Evolutionary conservation across 2,113 vertebrate species (phyloP), one percentile per base, ranked within the genome.

Genomic region (Sebastes fasciatus): DNA sequence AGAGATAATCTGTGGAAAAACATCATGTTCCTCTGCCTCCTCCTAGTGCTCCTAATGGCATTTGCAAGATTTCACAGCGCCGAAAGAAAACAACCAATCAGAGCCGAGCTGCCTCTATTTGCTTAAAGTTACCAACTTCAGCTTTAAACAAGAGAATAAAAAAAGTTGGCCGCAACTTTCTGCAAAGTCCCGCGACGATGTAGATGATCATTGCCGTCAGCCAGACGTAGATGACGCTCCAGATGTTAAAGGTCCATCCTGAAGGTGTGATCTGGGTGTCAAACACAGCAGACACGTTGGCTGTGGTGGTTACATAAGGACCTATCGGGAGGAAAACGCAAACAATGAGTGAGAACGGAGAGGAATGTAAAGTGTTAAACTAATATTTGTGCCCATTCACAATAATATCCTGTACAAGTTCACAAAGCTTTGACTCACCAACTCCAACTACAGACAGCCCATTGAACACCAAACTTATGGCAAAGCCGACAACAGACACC

Each of bases 241-340:
- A 96, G 75, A 96, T 95, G 69, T 85, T 90, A 60, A 96, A 96
- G 69, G 95, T 95, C 95, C 95, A 95, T 60, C 94, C 94, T 19
- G 95, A 93, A 3, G 95, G 95, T 0, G 95, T 95, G 81, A 96
- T 73, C 85, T 94, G 81, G 2, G 95, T 95, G 77, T 89, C 88
- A 54, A 88, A 96, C 55, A 80, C 73, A 11, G 86, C 83, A 3
- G 95, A 96, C 75, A 96, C 78, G 4, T 93, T 93, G 68, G 46
- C 83, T 63, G 92, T 94, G 0, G 80, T 88, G 17, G 86, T 91
- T 2, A 19, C 1, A 83, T 91, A 96, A 7, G 93, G 94, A 84
- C 80, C 95, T 96, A 8, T 0, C 10, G 21, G 6, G 9, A 43
- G 21, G 11, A 10, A 61, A 46, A 54, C 11, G 1, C 0, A 62